Base-by-base conservation (phyloP, 2,113 vertebrate genomes). In the Microtus richardsoni region DNA sequence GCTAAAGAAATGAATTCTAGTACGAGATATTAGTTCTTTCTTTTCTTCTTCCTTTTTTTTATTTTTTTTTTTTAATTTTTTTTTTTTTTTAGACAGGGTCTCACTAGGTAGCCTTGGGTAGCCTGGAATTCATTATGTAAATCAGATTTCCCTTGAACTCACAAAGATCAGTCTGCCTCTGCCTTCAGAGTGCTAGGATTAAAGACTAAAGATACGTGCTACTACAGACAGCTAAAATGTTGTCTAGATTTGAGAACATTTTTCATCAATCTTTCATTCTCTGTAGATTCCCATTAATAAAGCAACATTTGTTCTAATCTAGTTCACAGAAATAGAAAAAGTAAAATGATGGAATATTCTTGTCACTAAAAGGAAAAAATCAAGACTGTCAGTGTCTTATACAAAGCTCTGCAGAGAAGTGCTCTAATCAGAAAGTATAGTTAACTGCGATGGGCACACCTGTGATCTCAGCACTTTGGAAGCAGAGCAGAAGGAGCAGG, bases 1-100 rank as follows among this genome's bases (percentile, higher is more conserved):
- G 24, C 24, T 71, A 96, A 64, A 96, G 41, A 88, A 92, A 16
- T 62, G 28, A 96, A 89, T 83, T 93, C 54, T 96, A 87, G 86
- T 52, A 58, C 58, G 0, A 91, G 17, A 84, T 74, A 2, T n/a
- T 24, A 79, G 22, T 89, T 41, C 4, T 4, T 9, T 26, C 0
- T 58, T 58, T 39, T 41, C 13, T 30, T 47, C 14, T 6, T 77
- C 12, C 10, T 74, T 2, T 10, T 75, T 14, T 28, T 44, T 14
- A 11, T 75, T 13, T 44, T 44, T 12, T 74, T 2, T 10, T 44
- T 75, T 14, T 28, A 28, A 10, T 74, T 2, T 10, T 75, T 14
- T 8, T 47, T 47, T 28, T 28, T 77, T 14, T 44, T 44, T 26
- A 84, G 39, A 84, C 14, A 64, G n/a, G 12, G 26, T 21, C 58